Conservation (phyloP, 2,113 vertebrate genomes). For the Daboia siamensis region DNA sequence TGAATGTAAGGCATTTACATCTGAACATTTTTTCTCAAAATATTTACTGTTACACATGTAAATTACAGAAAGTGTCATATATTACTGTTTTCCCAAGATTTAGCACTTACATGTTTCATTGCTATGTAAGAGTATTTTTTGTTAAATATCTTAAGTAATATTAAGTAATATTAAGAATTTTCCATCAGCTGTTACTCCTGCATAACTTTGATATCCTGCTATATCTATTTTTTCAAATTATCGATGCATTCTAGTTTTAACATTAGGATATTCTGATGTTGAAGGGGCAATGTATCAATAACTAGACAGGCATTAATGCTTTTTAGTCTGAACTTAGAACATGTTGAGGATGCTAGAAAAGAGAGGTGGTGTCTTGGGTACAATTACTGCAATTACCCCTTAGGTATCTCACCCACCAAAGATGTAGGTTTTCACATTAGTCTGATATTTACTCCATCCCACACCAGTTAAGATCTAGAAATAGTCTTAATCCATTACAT, state of each 20-base stretch:
- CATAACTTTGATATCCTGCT: neutral
- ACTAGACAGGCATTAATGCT: neutral
- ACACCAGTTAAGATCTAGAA: neutral
- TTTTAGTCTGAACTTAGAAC: neutral
- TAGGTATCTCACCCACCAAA: neutral
- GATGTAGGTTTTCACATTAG: neutral
- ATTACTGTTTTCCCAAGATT: neutral
- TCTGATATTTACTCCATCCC: neutral
- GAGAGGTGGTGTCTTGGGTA: neutral
- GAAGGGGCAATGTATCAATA: neutral
- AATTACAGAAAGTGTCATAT: neutral
- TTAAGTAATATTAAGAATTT: neutral
- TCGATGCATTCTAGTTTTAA: neutral
- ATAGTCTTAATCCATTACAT: neutral
- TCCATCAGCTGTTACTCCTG: neutral
- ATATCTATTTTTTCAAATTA: neutral
- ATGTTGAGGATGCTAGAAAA: neutral
- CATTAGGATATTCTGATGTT: neutral
- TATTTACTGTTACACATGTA: neutral
- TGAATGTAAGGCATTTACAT: neutral
- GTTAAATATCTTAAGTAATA: neutral
- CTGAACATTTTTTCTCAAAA: neutral
- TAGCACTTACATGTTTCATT: neutral
- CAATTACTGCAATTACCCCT: neutral
- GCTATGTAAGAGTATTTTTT: neutral